Conservation (phyloP, 2,113 vertebrate species). For the Heptranchias perlo region DNA sequence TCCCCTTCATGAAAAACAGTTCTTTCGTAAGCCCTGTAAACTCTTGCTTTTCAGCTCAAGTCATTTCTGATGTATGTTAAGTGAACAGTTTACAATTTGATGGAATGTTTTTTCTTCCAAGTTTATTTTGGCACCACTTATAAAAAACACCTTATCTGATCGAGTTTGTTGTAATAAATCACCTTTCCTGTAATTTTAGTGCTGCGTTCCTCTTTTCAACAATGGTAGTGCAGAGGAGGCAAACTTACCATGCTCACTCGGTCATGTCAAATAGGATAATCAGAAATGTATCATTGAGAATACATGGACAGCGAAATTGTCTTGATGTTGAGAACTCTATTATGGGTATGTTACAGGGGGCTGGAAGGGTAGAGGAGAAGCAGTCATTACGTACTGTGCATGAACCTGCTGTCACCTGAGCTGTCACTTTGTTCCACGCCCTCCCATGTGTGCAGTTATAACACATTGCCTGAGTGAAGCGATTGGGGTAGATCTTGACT, state of each 20-base stretch:
- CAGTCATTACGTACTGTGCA: not conserved
- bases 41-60: not conserved
- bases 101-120: not conserved
- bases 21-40: not conserved
- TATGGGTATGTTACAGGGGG: too few relatives aligned
- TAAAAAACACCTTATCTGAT: not conserved
- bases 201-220: not conserved
- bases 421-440: not conserved
- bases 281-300: too few relatives aligned
- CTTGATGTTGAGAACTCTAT: too few relatives aligned
- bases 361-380: too few relatives aligned
- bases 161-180: not conserved
- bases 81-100: not conserved
- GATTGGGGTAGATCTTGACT: not conserved
- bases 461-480: not conserved
- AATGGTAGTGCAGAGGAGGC: not conserved
- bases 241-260: not conserved
- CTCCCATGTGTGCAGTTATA: not conserved
- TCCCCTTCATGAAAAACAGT: not conserved
- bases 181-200: not conserved
- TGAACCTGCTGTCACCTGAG: not conserved
- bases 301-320: too few relatives aligned
- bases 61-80: not conserved
- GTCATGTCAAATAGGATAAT: not conserved
- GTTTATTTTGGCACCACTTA: not conserved